Evolutionary conservation across 1,140 invertebrate genomes (phyloP), one percentile per base, ranked within the genome.

Genomic region (Drosophila nasuta): DNA sequence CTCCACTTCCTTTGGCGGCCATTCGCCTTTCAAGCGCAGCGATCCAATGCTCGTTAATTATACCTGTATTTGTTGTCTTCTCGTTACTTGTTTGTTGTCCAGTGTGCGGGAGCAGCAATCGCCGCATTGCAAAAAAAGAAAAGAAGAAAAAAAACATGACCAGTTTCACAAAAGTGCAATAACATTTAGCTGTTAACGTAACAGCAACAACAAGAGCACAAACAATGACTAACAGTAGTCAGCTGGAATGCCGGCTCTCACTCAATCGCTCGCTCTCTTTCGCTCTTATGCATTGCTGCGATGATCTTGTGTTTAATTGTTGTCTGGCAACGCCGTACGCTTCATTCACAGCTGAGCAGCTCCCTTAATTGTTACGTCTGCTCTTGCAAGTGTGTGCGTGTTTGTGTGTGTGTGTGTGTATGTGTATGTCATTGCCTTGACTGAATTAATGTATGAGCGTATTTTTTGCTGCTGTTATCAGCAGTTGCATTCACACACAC

Each of bases 161-260:
- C 63, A 67, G 63, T 67, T 73, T 43, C 11, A n/a, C 11, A 15
- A 67, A 73, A 74, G 57, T 74, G 71, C 71, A 68, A 52, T 56
- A 73, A 73, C 70, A 66, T 59, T 45, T 5, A 30, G 28, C 51
- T 33, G 25, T 52, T 33, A 20, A 45, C 33, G 15, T 49, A 30
- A 49, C 35, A 20, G 46, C 7, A 49, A 49, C 30, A 62, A 62
- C 45, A 33, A 33, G 33, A 33, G 33, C 33, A 49, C 45, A 51
- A 35, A 51, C 46, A 51, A 49, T 45, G 25, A 25, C 20, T 45
- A 43, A 28, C 10, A 56, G 25, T 10, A 56, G 60, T 74, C 65
- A 74, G 71, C 71, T 74, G 65, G 41, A 68, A 38, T 52, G 56
- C 49, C 48, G 71, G 57, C 71, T 56, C 59, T 68, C 10, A 43